A percentile compares a stretch with the other conserved stretches of the same genome.
These are phyloP conservation scores for Creontiades dilutus DNA, from an alignment of 2,888 invertebrate genomes.

Conservation along the genomic window DNA sequence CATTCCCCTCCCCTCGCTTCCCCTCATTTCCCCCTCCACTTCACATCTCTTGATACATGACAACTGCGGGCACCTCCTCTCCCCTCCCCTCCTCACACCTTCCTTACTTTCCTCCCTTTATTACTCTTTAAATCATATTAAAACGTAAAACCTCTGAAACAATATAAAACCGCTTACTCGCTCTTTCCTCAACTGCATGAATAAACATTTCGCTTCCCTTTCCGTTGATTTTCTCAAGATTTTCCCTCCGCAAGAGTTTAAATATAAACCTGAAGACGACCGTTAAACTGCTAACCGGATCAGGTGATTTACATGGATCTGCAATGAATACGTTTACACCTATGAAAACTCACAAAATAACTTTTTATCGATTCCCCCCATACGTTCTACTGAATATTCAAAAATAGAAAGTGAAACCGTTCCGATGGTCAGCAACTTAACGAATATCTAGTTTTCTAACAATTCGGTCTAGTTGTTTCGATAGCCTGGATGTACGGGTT, in stretches of 20 bases:
- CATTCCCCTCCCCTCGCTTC: neutral
- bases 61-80: neutral
- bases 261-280: slow-evolving; percentile 45
- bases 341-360: too few species aligned
- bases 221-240: slow-evolving; percentile 51
- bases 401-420: too few species aligned
- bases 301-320: neutral
- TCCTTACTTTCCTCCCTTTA: too few species aligned
- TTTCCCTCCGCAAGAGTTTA: slow-evolving; percentile 24
- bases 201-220: slow-evolving; percentile 47
- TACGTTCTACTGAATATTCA: too few species aligned
- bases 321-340: too few species aligned
- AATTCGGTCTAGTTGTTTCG: too few species aligned
- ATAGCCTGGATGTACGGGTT: too few species aligned
- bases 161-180: slow-evolving; percentile 63
- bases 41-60: slow-evolving; percentile 41
- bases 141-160: slow-evolving; percentile 60
- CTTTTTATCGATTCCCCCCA: too few species aligned
- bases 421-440: too few species aligned
- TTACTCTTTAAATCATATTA: slow-evolving; percentile 64
- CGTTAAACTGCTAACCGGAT: neutral
- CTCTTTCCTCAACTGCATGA: slow-evolving; percentile 47
- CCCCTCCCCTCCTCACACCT: neutral
- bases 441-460: too few species aligned
- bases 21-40: too few species aligned